phyloP scores from a whole-genome alignment of 2,797 vertebrate genomes.

The Parambassis ranga region DNA sequence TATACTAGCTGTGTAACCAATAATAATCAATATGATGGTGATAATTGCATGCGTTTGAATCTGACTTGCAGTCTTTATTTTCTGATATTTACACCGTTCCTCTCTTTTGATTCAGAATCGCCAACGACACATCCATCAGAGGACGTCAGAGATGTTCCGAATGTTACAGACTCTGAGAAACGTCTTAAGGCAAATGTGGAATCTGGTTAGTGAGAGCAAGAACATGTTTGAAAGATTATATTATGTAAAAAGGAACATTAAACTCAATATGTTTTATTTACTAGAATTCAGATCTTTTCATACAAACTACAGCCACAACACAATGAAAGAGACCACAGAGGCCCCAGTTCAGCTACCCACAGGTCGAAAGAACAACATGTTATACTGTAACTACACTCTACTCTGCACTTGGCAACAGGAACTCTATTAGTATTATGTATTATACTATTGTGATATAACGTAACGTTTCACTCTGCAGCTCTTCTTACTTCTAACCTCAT shows the following conservation, averaged over 20 bases:
- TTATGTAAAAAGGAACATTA: background rate
- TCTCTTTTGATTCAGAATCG: constrained; percentile 11
- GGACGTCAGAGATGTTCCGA: background rate
- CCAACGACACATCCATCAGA: background rate
- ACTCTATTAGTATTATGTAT: background rate
- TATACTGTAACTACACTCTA: background rate
- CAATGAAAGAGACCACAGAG: constrained; percentile 15
- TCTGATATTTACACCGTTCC: background rate
- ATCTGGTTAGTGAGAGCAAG: constrained; percentile 7
- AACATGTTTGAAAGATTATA: background rate
- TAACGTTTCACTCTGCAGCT: background rate
- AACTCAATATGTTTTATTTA: background rate
- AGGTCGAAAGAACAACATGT: constrained; percentile 19
- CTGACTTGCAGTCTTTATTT: background rate
- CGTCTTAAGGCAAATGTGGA: background rate
- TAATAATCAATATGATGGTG: background rate
- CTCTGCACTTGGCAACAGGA: too few species aligned
- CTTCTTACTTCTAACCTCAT: background rate
- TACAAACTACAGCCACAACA: background rate
- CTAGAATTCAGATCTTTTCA: constrained; percentile 10
- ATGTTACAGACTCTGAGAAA: constrained; percentile 1
- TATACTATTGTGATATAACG: too few species aligned
- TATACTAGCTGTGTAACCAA: too few species aligned
- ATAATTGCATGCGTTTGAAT: too few species aligned
- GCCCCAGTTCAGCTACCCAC: background rate